Evolutionary conservation across 2,888 invertebrate species (phyloP), one percentile per base, ranked within the genome.

Genomic region (Rosalia funebris): DNA sequence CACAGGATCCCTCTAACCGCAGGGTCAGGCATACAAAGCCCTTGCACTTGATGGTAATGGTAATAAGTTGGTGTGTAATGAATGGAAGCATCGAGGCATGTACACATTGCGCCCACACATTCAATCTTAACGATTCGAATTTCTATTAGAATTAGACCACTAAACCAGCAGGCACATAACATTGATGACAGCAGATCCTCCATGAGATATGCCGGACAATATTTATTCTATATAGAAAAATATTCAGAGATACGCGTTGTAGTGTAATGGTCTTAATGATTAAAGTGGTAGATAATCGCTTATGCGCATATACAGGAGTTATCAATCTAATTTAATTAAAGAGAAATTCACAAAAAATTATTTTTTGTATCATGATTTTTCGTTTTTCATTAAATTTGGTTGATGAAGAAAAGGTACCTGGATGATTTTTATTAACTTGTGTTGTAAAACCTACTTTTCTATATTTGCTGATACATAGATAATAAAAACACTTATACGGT

Each of bases 71-170:
- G 59, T 47, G 37, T 57, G 39, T 34, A 15, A 25, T 79, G 77
- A 80, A 80, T 77, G 72, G 67, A 66, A 42, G 62, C 75, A 71
- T 50, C 67, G 70, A 69, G 68, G 73, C 77, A 78, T 53, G 65
- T 77, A 71, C 78, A 78, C 78, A 79, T 79, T 71, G 76, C 77
- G 72, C 79, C 79, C 78, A 76, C 79, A 74, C 70, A 69, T 68
- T 66, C 67, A 62, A 67, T 70, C 60, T 60, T 65, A 53, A 53
- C 53, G 53, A 53, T 37, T 25, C 41, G 42, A 16, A 25, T 31
- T 46, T 56, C 46, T 37, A 37, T 17, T 17, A 39, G 19, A 5
- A 14, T 39, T 20, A 39, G 10, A 53, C 25, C 15, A 32, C 25
- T 31, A 25, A 17, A 25, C 15, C 5, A 11, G 3, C 2, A 14